These are phyloP conservation scores for Alcedo atthis DNA, from an alignment of 2,797 vertebrate species.

Conservation along the genomic window DNA sequence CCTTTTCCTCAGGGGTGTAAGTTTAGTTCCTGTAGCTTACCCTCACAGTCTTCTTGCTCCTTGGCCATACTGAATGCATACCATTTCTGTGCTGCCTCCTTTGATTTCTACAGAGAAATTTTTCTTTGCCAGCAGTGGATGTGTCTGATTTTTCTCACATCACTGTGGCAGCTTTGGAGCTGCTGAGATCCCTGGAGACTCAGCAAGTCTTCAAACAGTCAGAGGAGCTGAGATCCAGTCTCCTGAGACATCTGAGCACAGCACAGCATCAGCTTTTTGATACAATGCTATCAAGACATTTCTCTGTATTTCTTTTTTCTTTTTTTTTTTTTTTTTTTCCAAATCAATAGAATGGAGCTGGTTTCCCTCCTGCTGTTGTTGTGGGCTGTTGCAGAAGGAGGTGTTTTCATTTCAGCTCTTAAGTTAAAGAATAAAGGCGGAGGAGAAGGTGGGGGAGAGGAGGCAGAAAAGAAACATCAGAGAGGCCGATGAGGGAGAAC, in stretches of 20 bases:
- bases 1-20: not conserved
- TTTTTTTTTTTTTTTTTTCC: not conserved
- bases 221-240: slow-evolving; percentile 51
- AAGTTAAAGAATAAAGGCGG: slow-evolving; percentile 39
- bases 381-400: not conserved
- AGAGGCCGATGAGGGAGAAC: not conserved
- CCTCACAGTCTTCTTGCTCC: not conserved
- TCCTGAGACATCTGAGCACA: slow-evolving; percentile 45
- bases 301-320: slow-evolving; percentile 22
- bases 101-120: slow-evolving; percentile 44
- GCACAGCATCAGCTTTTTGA: slow-evolving; percentile 27
- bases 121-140: slow-evolving; percentile 13
- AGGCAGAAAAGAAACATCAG: slow-evolving; percentile 19
- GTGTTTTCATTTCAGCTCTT: slow-evolving; percentile 51
- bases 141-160: slow-evolving; percentile 50
- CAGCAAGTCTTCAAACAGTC: slow-evolving; percentile 57
- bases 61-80: not conserved
- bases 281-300: slow-evolving; percentile 15
- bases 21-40: not conserved
- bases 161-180: slow-evolving; percentile 36
- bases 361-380: slow-evolving; percentile 37
- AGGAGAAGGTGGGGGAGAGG: not conserved
- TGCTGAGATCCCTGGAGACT: slow-evolving; percentile 42
- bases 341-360: slow-evolving; percentile 34
- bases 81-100: slow-evolving; percentile 17